A percentile compares a stretch with the other conserved stretches of the same genome.
phyloP scores from a whole-genome alignment of 2,797 vertebrate genomes.

The Channallabes apus region DNA sequence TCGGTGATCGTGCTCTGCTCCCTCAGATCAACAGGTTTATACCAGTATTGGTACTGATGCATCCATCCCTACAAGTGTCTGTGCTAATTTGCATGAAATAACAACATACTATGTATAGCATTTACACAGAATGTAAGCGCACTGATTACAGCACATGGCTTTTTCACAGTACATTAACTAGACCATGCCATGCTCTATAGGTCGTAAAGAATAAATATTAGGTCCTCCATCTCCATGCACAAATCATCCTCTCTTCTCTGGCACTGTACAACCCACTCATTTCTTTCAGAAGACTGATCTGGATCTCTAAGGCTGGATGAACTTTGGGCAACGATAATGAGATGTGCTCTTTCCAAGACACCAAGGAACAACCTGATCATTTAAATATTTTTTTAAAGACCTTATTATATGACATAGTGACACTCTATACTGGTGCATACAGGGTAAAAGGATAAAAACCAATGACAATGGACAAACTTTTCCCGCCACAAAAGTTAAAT shows the following conservation, averaged over 20 bases:
- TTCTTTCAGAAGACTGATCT: neutral
- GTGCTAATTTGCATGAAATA: neutral
- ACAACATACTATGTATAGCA: neutral
- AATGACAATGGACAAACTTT: too few species aligned
- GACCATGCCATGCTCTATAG: neutral
- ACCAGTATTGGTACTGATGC: neutral
- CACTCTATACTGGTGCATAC: neutral
- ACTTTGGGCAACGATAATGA: neutral
- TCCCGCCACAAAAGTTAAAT: neutral
- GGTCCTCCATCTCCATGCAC: neutral
- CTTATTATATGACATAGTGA: neutral
- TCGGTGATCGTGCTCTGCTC: neutral
- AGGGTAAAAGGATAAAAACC: neutral
- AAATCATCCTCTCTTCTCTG: neutral
- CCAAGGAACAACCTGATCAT: too few species aligned
- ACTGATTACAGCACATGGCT: neutral
- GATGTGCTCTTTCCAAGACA: neutral
- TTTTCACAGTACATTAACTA: neutral
- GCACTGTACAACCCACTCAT: neutral
- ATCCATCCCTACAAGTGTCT: neutral
- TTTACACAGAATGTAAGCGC: neutral
- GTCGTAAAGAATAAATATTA: neutral
- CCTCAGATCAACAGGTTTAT: neutral
- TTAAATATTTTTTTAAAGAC: neutral
- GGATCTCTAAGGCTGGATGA: conserved; percentile 14